phyloP scores from a whole-genome alignment of 2,113 vertebrate species.

The Kryptolebias marmoratus region DNA sequence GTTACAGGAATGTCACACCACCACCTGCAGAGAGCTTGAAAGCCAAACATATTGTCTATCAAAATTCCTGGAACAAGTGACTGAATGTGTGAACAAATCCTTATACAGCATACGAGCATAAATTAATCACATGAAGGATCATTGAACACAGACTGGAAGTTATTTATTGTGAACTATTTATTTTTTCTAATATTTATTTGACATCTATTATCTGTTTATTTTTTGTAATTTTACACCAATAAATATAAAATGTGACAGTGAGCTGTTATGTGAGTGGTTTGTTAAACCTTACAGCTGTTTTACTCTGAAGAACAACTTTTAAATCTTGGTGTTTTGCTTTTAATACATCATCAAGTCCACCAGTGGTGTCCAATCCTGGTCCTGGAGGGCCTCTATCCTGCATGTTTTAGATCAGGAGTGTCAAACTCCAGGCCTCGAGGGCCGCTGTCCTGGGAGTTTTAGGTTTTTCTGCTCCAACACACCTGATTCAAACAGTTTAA shows the following conservation, averaged over 20 bases:
- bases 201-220: neutral
- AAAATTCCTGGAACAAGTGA: accelerated
- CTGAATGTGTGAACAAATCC: accelerated
- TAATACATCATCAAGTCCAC: too few relatives aligned
- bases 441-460: too few relatives aligned
- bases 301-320: too few relatives aligned
- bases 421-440: too few relatives aligned
- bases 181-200: slow-evolving; percentile 1
- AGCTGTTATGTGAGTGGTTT: too few relatives aligned
- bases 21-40: accelerated
- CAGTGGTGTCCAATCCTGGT: too few relatives aligned
- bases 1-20: slow-evolving; percentile 24
- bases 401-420: too few relatives aligned
- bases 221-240: slow-evolving; percentile 42
- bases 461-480: too few relatives aligned
- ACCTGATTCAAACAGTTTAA: too few relatives aligned
- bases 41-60: accelerated
- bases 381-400: too few relatives aligned
- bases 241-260: slow-evolving; percentile 37
- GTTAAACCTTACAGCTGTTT: too few relatives aligned
- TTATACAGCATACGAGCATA: neutral
- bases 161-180: slow-evolving; percentile 54
- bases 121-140: neutral
- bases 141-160: neutral
- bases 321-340: too few relatives aligned